Base-by-base conservation (phyloP, 1,140 invertebrate species). In the Lordiphosa stackelbergi region DNA sequence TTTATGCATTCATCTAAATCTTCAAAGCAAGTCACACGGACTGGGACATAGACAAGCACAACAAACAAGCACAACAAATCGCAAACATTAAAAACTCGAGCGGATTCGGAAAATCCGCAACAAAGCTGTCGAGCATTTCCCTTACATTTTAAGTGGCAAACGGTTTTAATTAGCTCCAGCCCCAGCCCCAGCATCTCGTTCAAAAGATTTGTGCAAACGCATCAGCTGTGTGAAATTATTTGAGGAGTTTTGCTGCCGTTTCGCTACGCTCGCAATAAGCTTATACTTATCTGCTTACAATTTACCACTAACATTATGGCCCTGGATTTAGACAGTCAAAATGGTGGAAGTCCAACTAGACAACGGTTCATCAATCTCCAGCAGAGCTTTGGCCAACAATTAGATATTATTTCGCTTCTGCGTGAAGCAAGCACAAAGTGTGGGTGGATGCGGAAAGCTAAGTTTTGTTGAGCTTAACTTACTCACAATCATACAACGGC, bases 211-310 rank as follows among this genome's bases (percentile, higher is more conserved):
- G 68, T 71, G 55, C 55, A 54, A 71, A 53, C 65, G 69, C 69
- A 69, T 71, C 69, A 71, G 59, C 65, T 71, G 69, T 38, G 49
- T 16, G 52, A 71, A 62, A 66, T 68, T 59, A 59, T 68, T 59
- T 48, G 47, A 49, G 45, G 45, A 61, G 37, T 13, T 35, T 52
- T 24, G 19, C 3, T 19, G 19, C 19, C 19, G 3, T 19, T 19
- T 19, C 19, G 19, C 19, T 19, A 19, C 19, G 19, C 19, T 11
- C 53, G 3, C 31, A 35, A 34, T 34, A 10, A 42, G 45, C 37
- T 31, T 31, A 45, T 9, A 35, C 35, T 60, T 43, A 37, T 38
- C 31, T 47, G 16, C 16, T 40, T 31, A 60, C 57, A 19, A 46
- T 53, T 64, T 53, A 54, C 60, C 65, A 64, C 54, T 53, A 68